Evolutionary conservation across 2,113 vertebrate species (phyloP).

Genomic region (Isichthys henryi): DNA sequence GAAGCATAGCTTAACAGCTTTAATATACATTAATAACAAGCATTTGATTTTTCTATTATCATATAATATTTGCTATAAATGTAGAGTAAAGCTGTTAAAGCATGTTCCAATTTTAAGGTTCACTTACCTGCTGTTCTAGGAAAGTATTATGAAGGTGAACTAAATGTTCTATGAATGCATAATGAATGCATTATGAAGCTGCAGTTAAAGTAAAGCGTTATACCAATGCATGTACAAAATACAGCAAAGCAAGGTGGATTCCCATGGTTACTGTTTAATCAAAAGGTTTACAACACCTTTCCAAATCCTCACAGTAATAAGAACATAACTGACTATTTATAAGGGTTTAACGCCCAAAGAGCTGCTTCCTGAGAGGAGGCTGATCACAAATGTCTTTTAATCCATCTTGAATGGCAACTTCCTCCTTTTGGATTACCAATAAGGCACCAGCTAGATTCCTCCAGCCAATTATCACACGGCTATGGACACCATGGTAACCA

Average conservation of each 20-base stretch:
- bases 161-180: neutral
- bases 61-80: neutral
- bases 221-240: neutral
- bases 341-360: neutral
- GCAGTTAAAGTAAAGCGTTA: neutral
- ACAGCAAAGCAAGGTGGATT: neutral
- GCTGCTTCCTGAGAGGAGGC: neutral
- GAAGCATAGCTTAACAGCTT: neutral
- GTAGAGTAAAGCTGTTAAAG: neutral
- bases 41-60: neutral
- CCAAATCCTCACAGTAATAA: neutral
- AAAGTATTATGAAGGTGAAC: neutral
- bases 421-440: slow-evolving; percentile 10
- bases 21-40: neutral
- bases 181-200: neutral
- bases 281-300: neutral
- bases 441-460: slow-evolving; percentile 28
- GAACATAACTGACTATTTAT: neutral
- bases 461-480: slow-evolving; percentile 36
- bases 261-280: neutral
- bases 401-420: neutral
- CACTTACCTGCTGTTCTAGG: neutral
- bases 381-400: neutral
- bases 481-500: slow-evolving; percentile 40
- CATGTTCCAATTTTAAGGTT: neutral